A percentile compares a stretch with the other conserved stretches of the same genome.
Conservation (phyloP, 2,113 vertebrate genomes). For the Sylvilagus bachmani region DNA sequence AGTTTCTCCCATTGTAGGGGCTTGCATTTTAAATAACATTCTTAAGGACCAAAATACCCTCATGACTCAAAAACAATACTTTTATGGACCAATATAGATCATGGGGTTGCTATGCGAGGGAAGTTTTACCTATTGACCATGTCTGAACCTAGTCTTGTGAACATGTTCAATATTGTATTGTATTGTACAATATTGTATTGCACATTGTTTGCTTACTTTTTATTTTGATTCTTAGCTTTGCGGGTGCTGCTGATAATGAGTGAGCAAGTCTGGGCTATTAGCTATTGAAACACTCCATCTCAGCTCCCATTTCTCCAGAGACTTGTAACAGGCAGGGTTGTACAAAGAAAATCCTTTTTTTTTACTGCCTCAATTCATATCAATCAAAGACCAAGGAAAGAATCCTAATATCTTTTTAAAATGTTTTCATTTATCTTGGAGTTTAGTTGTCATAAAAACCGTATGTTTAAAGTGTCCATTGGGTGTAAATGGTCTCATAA, state of each 20-base stretch:
- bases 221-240: background rate
- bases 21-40: background rate
- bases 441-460: slow-evolving; percentile 85
- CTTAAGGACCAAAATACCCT: background rate
- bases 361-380: slow-evolving; percentile 79
- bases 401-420: slow-evolving; percentile 87
- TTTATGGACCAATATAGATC: background rate
- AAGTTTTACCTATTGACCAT: background rate
- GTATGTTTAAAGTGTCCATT: slow-evolving; percentile 86
- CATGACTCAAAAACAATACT: background rate
- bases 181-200: background rate
- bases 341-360: slow-evolving; percentile 56
- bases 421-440: slow-evolving; percentile 87
- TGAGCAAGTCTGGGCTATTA: background rate
- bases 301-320: slow-evolving; percentile 26
- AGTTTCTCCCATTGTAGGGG: background rate
- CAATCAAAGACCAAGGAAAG: slow-evolving; percentile 86
- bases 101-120: background rate
- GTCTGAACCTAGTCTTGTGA: background rate
- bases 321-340: slow-evolving; percentile 32
- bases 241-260: background rate
- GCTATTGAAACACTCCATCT: background rate
- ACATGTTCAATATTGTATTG: background rate
- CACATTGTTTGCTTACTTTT: background rate
- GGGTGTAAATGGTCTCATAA: slow-evolving; percentile 86